Evolutionary conservation across 2,888 invertebrate species (phyloP).

Genomic region (Lamellibrachia columna): DNA sequence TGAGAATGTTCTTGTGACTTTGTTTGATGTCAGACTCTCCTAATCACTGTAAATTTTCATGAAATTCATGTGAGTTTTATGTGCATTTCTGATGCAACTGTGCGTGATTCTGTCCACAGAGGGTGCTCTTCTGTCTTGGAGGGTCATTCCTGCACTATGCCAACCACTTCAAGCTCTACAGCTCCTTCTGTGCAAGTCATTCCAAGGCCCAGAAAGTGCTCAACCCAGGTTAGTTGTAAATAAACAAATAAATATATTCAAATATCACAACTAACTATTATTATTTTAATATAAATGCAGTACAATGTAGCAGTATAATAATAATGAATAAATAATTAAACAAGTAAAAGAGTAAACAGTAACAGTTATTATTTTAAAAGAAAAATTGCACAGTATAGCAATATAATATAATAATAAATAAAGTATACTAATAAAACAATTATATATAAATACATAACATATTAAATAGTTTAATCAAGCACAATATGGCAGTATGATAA

Average conservation of each 20-base stretch:
- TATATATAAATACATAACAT: too few species aligned
- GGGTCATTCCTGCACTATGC: constrained; percentile 97
- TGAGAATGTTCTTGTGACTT: too few species aligned
- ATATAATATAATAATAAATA: too few species aligned
- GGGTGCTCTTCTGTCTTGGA: constrained; percentile 92
- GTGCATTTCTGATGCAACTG: neutral
- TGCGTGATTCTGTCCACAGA: constrained; percentile 71
- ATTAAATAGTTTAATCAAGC: too few species aligned
- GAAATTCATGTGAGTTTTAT: neutral
- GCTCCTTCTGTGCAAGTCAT: constrained; percentile 98
- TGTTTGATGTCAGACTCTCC: too few species aligned
- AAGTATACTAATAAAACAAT: too few species aligned
- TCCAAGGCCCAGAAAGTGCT: constrained; percentile 98
- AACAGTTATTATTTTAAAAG: too few species aligned
- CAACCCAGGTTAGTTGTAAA: constrained; percentile 86
- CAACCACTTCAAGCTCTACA: constrained; percentile 98
- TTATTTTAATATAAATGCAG: neutral
- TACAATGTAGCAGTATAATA: neutral
- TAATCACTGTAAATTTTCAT: too few species aligned
- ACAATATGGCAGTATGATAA: too few species aligned
- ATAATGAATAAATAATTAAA: too few species aligned
- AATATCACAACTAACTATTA: neutral
- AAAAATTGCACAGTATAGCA: too few species aligned
- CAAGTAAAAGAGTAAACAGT: too few species aligned
- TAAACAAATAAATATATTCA: neutral